Conservation (phyloP, 2,113 vertebrate species). For the Colistium nudipinnis region DNA sequence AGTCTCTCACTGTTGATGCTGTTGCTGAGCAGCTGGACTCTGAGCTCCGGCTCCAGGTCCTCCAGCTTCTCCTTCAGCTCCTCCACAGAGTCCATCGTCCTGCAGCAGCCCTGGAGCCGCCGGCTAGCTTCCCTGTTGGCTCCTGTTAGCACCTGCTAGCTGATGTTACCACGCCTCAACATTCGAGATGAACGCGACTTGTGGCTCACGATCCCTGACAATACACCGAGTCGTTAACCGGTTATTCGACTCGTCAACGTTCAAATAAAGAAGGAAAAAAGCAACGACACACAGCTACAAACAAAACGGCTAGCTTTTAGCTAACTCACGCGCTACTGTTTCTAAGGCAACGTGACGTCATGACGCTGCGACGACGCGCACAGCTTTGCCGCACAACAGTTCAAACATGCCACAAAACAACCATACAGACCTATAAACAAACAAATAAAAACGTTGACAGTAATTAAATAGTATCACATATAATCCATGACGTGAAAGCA, state of each 20-base stretch:
- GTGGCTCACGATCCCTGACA: not conserved
- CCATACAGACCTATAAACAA: no score
- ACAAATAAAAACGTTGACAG: no score
- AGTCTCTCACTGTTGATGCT: slow-evolving; percentile 56
- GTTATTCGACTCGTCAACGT: not conserved
- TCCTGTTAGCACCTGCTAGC: not conserved
- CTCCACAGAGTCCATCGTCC: slow-evolving; percentile 1
- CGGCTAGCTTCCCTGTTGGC: no score
- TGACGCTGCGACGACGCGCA: not conserved
- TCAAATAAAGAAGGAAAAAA: not conserved
- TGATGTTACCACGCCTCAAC: not conserved
- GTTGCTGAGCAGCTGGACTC: slow-evolving; percentile 33
- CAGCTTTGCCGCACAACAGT: slow-evolving; percentile 37
- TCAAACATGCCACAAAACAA: no score
- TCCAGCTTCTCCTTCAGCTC: slow-evolving; percentile 55
- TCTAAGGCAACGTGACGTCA: slow-evolving; percentile 58
- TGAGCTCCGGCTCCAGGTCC: slow-evolving; percentile 37
- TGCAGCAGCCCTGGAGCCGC: no score
- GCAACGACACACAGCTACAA: accelerated
- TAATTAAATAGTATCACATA: no score
- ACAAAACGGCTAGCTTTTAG: not conserved
- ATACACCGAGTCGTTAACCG: not conserved
- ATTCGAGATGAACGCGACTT: no score
- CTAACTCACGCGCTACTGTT: slow-evolving; percentile 25
- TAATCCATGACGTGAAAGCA: no score